Percentiles rank a stretch among this genome's conserved stretches.
Conservation (phyloP, 2,797 vertebrate genomes). For the Borostomias antarcticus region DNA sequence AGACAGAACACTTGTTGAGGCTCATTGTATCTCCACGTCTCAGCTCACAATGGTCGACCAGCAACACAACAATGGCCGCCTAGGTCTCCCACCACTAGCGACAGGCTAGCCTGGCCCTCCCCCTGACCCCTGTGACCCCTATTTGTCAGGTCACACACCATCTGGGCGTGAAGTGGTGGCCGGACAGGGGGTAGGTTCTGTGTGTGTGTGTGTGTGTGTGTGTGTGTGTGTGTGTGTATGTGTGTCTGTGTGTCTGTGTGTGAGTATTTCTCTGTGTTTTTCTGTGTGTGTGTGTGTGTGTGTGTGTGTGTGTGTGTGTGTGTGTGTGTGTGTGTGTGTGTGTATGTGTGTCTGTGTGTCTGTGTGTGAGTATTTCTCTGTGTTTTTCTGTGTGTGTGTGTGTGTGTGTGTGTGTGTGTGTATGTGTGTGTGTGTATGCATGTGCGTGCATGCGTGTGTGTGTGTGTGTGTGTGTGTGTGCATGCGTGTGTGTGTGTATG, state of each 20-base stretch:
- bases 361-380: not conserved
- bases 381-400: not conserved
- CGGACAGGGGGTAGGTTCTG: not conserved
- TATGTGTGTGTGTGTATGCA: not conserved
- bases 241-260: not conserved
- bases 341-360: not conserved
- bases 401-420: not conserved
- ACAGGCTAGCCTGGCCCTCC: not conserved
- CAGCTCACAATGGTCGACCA: not conserved
- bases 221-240: not conserved
- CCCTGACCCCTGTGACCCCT: not conserved
- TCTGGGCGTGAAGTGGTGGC: constrained; percentile 6
- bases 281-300: not conserved
- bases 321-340: not conserved
- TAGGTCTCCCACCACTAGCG: not conserved
- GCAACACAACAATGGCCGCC: constrained; percentile 3
- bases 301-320: not conserved
- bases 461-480: not conserved
- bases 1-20: not conserved
- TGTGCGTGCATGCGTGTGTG: not conserved
- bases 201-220: not conserved
- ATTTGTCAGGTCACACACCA: constrained; percentile 22
- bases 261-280: not conserved
- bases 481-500: not conserved
- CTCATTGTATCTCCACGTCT: not conserved